Percentiles rank a stretch among this genome's conserved stretches.
phyloP scores from a whole-genome alignment of 2,888 invertebrate genomes.

The Altica lythri region DNA sequence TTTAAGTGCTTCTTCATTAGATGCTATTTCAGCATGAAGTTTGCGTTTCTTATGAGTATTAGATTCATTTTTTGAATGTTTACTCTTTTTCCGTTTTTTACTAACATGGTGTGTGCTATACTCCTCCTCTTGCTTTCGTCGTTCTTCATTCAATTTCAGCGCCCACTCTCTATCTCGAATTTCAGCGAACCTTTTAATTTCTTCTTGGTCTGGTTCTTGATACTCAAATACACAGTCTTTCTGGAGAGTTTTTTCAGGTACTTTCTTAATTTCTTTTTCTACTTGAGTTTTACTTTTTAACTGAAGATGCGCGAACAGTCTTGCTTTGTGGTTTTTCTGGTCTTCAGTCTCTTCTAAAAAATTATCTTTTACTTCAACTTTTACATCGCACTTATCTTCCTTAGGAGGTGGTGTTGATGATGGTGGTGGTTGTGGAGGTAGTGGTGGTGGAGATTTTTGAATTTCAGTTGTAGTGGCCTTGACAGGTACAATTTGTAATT shows the following conservation, averaged over 20 bases:
- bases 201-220: constrained; percentile 55
- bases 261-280: constrained; percentile 41
- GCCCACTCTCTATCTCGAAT: constrained; percentile 57
- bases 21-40: constrained; percentile 62
- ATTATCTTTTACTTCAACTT: constrained; percentile 15
- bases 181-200: constrained; percentile 56
- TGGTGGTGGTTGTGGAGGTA: no score
- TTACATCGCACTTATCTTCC: constrained; percentile 26
- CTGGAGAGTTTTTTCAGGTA: constrained; percentile 40
- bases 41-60: constrained; percentile 58
- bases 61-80: constrained; percentile 62
- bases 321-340: constrained; percentile 47
- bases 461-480: constrained; percentile 35
- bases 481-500: constrained; percentile 53
- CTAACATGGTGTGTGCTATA: constrained; percentile 50
- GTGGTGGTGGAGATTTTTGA: constrained; percentile 24
- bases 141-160: constrained; percentile 50
- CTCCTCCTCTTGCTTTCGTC: constrained; percentile 39
- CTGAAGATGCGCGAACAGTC: constrained; percentile 52
- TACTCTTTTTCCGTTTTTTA: constrained; percentile 63
- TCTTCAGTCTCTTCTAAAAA: constrained; percentile 41
- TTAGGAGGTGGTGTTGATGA: no score
- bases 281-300: constrained; percentile 51
- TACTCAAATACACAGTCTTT: constrained; percentile 54
- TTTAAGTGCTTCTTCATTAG: constrained; percentile 59